A percentile compares a stretch with the other conserved stretches of the same genome.
These are phyloP conservation scores for Nezara viridula DNA, from an alignment of 2,888 invertebrate genomes.

Conservation along the genomic window DNA sequence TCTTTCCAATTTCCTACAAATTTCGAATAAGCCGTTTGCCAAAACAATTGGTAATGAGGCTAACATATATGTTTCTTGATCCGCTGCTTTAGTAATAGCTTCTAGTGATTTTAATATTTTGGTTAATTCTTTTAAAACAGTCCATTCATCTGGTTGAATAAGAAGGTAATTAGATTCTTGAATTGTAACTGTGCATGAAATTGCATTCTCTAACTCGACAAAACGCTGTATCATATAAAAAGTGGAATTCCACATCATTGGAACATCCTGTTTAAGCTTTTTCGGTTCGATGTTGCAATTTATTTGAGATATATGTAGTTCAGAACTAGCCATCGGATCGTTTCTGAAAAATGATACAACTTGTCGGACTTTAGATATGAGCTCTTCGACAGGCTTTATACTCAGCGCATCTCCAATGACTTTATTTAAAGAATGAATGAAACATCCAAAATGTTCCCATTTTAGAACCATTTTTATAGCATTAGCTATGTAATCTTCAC, in stretches of 20 bases:
- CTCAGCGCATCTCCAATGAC: conserved; percentile 29
- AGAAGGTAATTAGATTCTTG: conserved; percentile 53
- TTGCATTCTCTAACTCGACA: conserved; percentile 59
- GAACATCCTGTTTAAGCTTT: conserved; percentile 59
- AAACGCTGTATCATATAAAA: conserved; percentile 62
- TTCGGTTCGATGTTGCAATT: conserved; percentile 59
- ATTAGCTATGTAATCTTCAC: conserved; percentile 62
- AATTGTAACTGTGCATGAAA: conserved; percentile 55
- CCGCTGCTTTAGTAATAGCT: conserved; percentile 32
- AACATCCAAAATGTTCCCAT: conserved; percentile 65
- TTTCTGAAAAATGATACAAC: conserved; percentile 38
- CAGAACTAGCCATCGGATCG: not conserved
- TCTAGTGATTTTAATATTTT: conserved; percentile 53
- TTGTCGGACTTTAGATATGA: not conserved
- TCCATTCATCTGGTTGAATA: conserved; percentile 40
- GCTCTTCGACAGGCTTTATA: not conserved
- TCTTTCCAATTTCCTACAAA: conserved; percentile 6
- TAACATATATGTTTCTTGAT: conserved; percentile 20
- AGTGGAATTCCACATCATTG: conserved; percentile 63
- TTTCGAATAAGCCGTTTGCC: conserved; percentile 25
- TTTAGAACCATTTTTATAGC: conserved; percentile 60
- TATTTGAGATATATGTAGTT: conserved; percentile 45
- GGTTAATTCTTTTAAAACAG: conserved; percentile 47
- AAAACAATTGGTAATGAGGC: conserved; percentile 14
- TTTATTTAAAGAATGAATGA: conserved; percentile 50